These are phyloP conservation scores for Speoplatyrhinus poulsoni DNA, from an alignment of 2,113 vertebrate genomes.

Conservation along the genomic window DNA sequence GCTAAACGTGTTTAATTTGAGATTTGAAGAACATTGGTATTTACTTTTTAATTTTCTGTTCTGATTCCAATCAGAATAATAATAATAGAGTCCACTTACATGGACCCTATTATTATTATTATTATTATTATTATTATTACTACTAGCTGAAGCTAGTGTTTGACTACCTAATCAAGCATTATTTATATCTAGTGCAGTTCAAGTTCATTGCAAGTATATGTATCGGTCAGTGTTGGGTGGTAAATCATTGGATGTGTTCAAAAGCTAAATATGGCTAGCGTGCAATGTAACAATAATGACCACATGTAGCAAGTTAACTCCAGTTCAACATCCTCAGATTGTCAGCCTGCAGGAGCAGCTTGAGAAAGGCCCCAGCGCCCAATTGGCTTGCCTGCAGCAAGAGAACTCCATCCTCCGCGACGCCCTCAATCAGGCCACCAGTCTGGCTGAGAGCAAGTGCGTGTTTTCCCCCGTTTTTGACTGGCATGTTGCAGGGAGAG, in stretches of 20 bases:
- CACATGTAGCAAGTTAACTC: not conserved
- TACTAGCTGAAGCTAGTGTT: no score
- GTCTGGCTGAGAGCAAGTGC: slow-evolving; percentile 95
- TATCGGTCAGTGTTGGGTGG: not conserved
- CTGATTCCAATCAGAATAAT: no score
- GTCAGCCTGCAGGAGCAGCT: slow-evolving; percentile 89
- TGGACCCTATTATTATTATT: no score
- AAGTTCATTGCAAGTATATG: not conserved
- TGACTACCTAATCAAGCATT: not conserved
- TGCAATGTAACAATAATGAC: no score
- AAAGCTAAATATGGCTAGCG: no score
- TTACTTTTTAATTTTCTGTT: no score
- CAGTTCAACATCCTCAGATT: slow-evolving; percentile 69
- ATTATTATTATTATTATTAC: no score
- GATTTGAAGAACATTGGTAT: no score
- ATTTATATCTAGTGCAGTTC: not conserved
- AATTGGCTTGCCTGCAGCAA: slow-evolving; percentile 89
- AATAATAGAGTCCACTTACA: no score
- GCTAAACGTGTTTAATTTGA: no score
- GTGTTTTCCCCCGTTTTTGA: slow-evolving; percentile 31
- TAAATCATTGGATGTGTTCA: not conserved
- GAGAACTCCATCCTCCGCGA: slow-evolving; percentile 96
- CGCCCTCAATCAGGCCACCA: slow-evolving; percentile 92
- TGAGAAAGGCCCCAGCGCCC: slow-evolving; percentile 89
- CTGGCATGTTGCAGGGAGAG: not conserved